These are phyloP conservation scores for Drosophila bifasciata DNA, from an alignment of 1,140 invertebrate genomes.

Conservation along the genomic window DNA sequence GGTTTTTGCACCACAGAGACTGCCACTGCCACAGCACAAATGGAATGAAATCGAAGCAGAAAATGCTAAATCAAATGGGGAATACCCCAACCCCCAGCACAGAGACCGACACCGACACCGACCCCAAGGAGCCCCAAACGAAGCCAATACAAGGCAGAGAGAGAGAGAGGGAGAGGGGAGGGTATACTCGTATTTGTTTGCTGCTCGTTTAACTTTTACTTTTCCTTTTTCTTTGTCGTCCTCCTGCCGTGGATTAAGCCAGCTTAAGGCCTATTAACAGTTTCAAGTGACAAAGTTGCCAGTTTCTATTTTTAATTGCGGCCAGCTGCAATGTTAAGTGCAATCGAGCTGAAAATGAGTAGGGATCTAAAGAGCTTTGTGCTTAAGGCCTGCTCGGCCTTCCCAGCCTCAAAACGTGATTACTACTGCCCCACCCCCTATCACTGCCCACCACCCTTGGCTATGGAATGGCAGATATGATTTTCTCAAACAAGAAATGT, in stretches of 20 bases:
- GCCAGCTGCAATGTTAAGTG: constrained; percentile 38
- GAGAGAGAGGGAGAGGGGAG: neutral
- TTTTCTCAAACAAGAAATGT: too few relatives aligned
- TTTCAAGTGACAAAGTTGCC: constrained; percentile 36
- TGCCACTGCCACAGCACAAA: constrained; percentile 10
- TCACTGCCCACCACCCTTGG: too few relatives aligned
- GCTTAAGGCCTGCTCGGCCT: neutral
- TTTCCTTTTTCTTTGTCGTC: constrained; percentile 25
- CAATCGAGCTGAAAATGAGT: constrained; percentile 31
- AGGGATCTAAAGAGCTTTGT: constrained; percentile 21
- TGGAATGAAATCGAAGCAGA: constrained; percentile 41
- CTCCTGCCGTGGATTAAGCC: constrained; percentile 28
- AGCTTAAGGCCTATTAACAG: constrained; percentile 41
- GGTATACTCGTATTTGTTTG: neutral
- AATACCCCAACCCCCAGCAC: neutral
- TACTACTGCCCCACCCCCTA: too few relatives aligned
- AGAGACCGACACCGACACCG: neutral
- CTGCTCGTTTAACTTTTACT: constrained; percentile 30
- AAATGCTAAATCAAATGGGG: constrained; percentile 43
- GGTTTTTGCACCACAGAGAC: constrained; percentile 25
- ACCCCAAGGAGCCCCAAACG: constrained; percentile 27
- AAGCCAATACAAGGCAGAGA: constrained; percentile 15
- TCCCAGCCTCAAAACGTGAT: too few relatives aligned
- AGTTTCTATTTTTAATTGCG: constrained; percentile 39
- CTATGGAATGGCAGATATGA: too few relatives aligned